These are phyloP conservation scores for Hemistola chrysoprasaria DNA, from an alignment of 2,888 invertebrate genomes.

Conservation along the genomic window DNA sequence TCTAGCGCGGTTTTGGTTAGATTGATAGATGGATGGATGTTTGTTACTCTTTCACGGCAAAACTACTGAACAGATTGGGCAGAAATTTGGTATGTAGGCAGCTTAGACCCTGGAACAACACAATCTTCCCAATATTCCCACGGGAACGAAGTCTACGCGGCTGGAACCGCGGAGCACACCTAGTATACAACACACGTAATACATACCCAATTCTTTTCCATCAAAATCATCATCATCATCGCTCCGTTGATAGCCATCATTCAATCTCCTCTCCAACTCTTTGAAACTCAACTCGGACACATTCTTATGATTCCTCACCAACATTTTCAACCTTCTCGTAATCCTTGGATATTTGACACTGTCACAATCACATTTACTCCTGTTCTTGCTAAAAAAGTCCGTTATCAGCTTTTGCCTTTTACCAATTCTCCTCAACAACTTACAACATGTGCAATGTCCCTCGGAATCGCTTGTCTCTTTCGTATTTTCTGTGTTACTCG, in stretches of 20 bases:
- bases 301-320: slow-evolving; percentile 48
- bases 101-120: no score
- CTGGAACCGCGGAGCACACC: no score
- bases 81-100: no score
- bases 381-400: slow-evolving; percentile 47
- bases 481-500: slow-evolving; percentile 1
- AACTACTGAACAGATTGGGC: no score
- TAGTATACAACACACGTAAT: no score
- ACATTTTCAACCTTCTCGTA: slow-evolving; percentile 53
- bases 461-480: background rate
- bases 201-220: slow-evolving; percentile 50
- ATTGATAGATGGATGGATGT: no score
- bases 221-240: slow-evolving; percentile 10
- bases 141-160: no score
- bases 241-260: slow-evolving; percentile 10
- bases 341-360: slow-evolving; percentile 45
- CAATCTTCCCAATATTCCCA: no score
- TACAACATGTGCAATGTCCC: slow-evolving; percentile 62
- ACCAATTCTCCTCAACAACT: slow-evolving; percentile 47
- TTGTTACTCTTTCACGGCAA: no score
- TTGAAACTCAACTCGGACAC: slow-evolving; percentile 34
- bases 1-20: no score
- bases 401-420: slow-evolving; percentile 54
- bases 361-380: slow-evolving; percentile 49
- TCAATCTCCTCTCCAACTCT: slow-evolving; percentile 38